Conservation (phyloP, 1,140 invertebrate species). For the Caenorhabditis tropicalis region DNA sequence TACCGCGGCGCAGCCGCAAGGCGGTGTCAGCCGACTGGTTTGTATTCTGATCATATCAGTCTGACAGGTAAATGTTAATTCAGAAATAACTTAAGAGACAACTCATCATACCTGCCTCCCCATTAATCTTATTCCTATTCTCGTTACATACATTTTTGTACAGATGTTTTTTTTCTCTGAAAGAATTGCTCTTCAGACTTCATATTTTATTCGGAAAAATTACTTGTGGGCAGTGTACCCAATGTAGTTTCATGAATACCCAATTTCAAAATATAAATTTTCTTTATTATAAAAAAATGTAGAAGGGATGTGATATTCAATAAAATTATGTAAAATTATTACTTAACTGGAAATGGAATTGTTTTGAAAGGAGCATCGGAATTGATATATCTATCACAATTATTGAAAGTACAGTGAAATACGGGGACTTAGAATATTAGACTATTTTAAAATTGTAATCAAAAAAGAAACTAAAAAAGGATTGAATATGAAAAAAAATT, state of each 20-base stretch:
- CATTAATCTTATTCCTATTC: background rate
- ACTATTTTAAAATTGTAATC: background rate
- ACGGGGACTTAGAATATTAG: no score
- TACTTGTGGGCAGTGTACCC: background rate
- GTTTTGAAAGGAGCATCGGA: no score
- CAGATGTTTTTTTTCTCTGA: background rate
- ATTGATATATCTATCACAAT: background rate
- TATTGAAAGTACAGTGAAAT: background rate
- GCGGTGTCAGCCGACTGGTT: no score
- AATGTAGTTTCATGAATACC: background rate
- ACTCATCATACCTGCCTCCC: background rate
- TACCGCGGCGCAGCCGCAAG: no score
- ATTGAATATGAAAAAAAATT: background rate
- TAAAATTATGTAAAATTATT: no score
- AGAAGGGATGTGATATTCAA: no score
- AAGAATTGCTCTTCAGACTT: background rate
- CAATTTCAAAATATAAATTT: background rate
- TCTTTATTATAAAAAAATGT: background rate
- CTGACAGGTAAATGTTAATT: no score
- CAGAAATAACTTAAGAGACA: no score
- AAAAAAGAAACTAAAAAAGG: background rate
- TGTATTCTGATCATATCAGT: no score
- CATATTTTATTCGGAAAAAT: background rate
- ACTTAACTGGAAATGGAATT: no score
- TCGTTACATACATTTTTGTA: constrained; percentile 27